Base-by-base conservation (phyloP, 2,888 invertebrate species). In the Conops quadrifasciatus region DNA sequence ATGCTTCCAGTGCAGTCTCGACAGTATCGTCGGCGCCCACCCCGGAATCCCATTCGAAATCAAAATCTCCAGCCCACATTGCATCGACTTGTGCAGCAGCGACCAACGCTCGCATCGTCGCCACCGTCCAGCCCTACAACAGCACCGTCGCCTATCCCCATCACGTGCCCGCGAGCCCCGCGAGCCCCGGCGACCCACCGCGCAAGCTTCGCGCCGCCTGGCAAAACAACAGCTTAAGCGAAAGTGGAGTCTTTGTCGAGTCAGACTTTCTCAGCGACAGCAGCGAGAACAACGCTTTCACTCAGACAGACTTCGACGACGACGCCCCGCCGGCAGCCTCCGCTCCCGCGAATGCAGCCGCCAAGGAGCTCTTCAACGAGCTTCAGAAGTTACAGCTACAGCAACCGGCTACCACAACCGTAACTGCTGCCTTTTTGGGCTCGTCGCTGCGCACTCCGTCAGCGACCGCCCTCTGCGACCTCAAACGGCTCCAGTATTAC, bases 161-260 rank as follows among this genome's bases (percentile, higher is more conserved):
- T 16, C 76, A 72, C 45, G 75, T 75, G 19, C 76, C 78, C 53
- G 75, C 73, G 59, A 77, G 78, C 53, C n/a, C n/a, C n/a, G n/a
- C n/a, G n/a, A 88, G 82, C 86, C 88, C 75, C 84, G 87, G 83
- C 86, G 88, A 83, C 53, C 36, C 80, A 58, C 82, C 82, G 67
- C 78, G 79, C 45, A 75, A 75, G 13, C 73, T 77, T 26, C 73
- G 73, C n/a, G 72, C 75, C 13, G 67, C 72, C 21, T 85, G 84
- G 84, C 82, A 84, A 68, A 81, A 82, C 75, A 89, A 87, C 78
- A 87, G 90, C 78, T 86, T 92, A 36, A 92, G 92, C 80, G 92
- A 92, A 80, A 92, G 92, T 78, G 92, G 92, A 30, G 92, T 92
- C 76, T 92, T 92, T 79, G 92, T 92, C 77, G 92, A 91, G 79